These are phyloP conservation scores for Tribolium madens DNA, from an alignment of 1,140 invertebrate species.

Conservation along the genomic window DNA sequence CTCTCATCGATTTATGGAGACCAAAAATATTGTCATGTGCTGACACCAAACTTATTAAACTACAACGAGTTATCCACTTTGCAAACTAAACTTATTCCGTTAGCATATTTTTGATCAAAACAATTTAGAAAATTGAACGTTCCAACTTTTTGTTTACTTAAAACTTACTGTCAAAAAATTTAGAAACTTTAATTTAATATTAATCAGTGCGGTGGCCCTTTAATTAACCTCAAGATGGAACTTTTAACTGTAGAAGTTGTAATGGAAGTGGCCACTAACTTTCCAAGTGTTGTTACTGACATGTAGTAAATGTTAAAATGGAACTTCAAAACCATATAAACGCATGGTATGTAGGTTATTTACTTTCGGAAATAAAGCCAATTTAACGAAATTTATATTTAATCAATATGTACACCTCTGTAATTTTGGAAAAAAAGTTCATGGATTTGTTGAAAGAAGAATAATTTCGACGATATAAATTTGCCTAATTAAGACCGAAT, in stretches of 20 bases:
- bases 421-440: too few relatives aligned
- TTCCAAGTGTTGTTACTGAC: conserved; percentile 21
- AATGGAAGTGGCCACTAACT: conserved; percentile 36
- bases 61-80: background rate
- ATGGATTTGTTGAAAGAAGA: too few relatives aligned
- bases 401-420: too few relatives aligned
- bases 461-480: background rate
- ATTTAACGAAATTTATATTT: too few relatives aligned
- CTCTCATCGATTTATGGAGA: conserved; percentile 31
- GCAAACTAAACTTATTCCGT: background rate
- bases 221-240: conserved; percentile 40
- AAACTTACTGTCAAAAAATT: background rate
- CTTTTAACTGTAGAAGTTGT: conserved; percentile 40
- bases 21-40: conserved; percentile 24
- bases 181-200: conserved; percentile 20
- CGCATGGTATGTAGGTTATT: background rate
- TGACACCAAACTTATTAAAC: conserved; percentile 12
- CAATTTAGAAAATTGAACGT: conserved; percentile 3
- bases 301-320: conserved; percentile 34
- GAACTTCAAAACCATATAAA: background rate
- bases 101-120: background rate
- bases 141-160: background rate
- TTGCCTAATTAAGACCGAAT: background rate
- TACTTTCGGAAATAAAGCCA: background rate
- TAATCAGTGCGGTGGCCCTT: conserved; percentile 26